These are phyloP conservation scores for Spodoptera littoralis DNA, from an alignment of 2,888 invertebrate genomes.

Conservation along the genomic window DNA sequence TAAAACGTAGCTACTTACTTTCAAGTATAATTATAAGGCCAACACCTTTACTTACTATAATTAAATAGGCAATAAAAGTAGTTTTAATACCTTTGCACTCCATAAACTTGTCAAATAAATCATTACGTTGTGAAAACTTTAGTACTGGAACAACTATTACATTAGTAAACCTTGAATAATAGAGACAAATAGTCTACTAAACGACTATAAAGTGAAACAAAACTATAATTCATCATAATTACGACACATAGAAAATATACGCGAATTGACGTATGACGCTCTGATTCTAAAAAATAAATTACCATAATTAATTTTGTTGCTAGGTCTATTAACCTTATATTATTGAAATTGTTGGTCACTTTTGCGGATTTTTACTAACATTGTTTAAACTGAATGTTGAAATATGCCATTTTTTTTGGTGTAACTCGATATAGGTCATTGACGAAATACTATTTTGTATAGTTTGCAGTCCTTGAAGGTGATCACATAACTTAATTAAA, in stretches of 20 bases:
- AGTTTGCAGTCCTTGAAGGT: too few relatives aligned
- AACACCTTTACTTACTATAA: constrained; percentile 23
- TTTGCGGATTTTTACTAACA: too few relatives aligned
- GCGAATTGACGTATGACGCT: constrained; percentile 9
- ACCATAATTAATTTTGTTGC: constrained; percentile 2
- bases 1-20: neutral
- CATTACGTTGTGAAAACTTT: constrained; percentile 40
- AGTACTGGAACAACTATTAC: constrained; percentile 21
- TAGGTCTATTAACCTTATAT: constrained; percentile 1
- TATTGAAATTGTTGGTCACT: too few relatives aligned
- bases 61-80: constrained; percentile 38
- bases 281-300: constrained; percentile 28
- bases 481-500: constrained; percentile 15
- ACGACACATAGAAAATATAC: constrained; percentile 28
- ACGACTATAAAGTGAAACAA: constrained; percentile 27
- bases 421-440: too few relatives aligned
- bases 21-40: constrained; percentile 31
- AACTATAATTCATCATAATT: constrained; percentile 29
- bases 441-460: too few relatives aligned
- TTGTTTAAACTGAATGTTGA: too few relatives aligned
- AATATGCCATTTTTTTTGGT: too few relatives aligned
- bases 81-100: constrained; percentile 38
- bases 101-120: constrained; percentile 48
- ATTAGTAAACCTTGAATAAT: constrained; percentile 42
- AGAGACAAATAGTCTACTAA: constrained; percentile 29